Conservation (phyloP, 2,888 invertebrate species). For the Hanleya hanleyi region DNA sequence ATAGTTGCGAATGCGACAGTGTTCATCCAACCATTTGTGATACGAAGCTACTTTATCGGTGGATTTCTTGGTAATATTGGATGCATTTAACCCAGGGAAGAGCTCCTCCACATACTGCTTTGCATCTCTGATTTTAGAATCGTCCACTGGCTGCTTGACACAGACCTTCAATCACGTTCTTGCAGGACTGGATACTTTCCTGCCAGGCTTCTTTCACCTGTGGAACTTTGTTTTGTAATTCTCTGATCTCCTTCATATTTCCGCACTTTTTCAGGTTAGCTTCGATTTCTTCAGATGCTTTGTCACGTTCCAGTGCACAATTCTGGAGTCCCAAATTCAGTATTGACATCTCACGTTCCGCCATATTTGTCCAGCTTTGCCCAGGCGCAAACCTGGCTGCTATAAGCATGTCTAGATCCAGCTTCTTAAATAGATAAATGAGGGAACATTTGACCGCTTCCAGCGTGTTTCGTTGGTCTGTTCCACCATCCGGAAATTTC, state of each 20-base stretch:
- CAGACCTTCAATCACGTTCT: too few species aligned
- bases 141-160: too few species aligned
- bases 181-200: too few species aligned
- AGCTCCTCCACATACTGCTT: too few species aligned
- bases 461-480: conserved; percentile 36
- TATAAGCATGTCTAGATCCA: conserved; percentile 33
- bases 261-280: not conserved
- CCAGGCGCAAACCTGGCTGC: conserved; percentile 36
- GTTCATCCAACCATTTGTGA: not conserved
- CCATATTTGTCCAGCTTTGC: conserved; percentile 35
- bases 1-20: not conserved
- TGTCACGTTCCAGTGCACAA: not conserved
- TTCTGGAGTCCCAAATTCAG: conserved; percentile 17
- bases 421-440: conserved; percentile 35
- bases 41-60: not conserved
- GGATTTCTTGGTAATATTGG: not conserved
- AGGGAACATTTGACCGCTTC: conserved; percentile 31
- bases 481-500: conserved; percentile 35
- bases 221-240: not conserved
- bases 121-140: too few species aligned
- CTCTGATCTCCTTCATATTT: not conserved
- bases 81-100: not conserved
- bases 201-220: not conserved
- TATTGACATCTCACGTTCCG: conserved; percentile 32
- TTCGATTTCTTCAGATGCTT: not conserved